phyloP scores from a whole-genome alignment of 37 sponge, comb jelly and placozoan species.

The Hormiphora californensis region DNA sequence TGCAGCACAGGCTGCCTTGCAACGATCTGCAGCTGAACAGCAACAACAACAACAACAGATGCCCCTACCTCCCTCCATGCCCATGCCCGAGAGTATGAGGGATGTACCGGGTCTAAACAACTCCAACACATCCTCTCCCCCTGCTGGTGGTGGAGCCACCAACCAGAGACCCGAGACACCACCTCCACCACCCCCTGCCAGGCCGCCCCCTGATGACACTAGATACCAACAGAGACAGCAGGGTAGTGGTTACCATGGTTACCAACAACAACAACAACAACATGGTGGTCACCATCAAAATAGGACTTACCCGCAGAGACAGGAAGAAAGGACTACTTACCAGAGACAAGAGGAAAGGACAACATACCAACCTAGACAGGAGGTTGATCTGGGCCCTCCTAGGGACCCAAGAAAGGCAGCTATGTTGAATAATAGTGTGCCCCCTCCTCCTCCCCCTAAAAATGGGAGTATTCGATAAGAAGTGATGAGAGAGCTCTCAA shows the following conservation, averaged over 20 bases:
- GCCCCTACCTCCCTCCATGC: slow-evolving; percentile 4
- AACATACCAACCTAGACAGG: not conserved
- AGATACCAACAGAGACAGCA: no score
- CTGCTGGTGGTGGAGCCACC: not conserved
- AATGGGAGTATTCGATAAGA: slow-evolving; percentile 26
- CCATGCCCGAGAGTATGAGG: not conserved
- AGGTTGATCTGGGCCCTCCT: not conserved
- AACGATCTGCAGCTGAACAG: not conserved
- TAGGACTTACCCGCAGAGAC: not conserved
- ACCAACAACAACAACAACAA: no score
- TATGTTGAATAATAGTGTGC: no score
- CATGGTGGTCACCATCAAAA: not conserved
- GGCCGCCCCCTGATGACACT: no score
- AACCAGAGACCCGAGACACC: not conserved
- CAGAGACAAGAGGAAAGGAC: not conserved
- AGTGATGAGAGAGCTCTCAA: no score
- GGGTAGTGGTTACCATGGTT: no score
- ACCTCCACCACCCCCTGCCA: slow-evolving; percentile 49
- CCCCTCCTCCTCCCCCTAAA: slow-evolving; percentile 45
- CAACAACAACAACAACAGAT: not conserved
- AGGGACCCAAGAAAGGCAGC: slow-evolving; percentile 53
- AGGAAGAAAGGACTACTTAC: not conserved
- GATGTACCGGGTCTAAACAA: not conserved
- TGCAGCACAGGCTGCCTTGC: not conserved
- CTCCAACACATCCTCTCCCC: not conserved